Base-by-base conservation (phyloP, 1,140 invertebrate genomes). In the Drosophila lacteicornis region DNA sequence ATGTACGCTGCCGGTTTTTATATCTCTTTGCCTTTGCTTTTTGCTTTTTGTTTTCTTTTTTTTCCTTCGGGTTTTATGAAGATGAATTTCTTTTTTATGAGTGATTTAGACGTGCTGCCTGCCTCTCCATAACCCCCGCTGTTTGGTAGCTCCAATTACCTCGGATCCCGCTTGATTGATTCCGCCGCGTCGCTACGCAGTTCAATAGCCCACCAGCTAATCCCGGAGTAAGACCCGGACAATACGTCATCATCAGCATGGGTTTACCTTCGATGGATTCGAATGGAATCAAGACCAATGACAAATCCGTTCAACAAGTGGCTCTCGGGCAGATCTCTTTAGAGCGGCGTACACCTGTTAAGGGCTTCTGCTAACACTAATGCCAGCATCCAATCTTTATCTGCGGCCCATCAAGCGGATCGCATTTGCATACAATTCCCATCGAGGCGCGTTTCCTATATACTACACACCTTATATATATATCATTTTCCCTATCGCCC, bases 51-150 rank as follows among this genome's bases (percentile, higher is more conserved):
- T 30, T 60, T 51, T 51, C 40, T 73, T 19, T 50, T 55, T 68
- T 25, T 8, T 42, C 50, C 17, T 2, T 56, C n/a, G 15, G 11
- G 22, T 67, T 86, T 87, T 80, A 88, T 87, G 77, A 87, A 88
- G 84, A 87, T 88, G 80, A 88, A 87, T 83, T 87, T 88, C 71
- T 87, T 88, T 87, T 88, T 87, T 77, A 87, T 87, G 63, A 65
- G 83, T 68, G 76, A 88, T 80, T 86, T 78, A 58, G 67, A 84
- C 79, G 42, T 61, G 50, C n/a, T 51, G 46, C n/a, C 57, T 43
- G 57, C 55, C 49, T 38, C 49, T 57, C 51, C 1, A 13, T 19
- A 38, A 17, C 55, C 63, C 56, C 55, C 45, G 46, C 50, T 67
- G 75, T n/a, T 65, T 51, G 60, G 76, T 78, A 80, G 83, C 83